Conservation (phyloP, 2,113 vertebrate species). For the Erythrocercus mccallii region DNA sequence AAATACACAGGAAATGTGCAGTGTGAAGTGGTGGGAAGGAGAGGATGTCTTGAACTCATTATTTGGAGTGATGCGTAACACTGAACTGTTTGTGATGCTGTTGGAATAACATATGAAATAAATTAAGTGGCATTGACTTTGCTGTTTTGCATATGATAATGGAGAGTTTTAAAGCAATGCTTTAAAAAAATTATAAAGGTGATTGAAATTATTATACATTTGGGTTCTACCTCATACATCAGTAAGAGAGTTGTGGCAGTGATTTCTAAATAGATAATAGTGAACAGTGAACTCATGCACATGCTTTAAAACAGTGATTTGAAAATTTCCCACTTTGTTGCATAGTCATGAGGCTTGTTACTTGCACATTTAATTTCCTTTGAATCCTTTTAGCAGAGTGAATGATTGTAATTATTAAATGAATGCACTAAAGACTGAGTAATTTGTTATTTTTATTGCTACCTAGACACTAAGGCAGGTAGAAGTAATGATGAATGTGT, state of each 20-base stretch:
- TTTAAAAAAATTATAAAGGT: slow-evolving; percentile 34
- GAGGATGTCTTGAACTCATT: slow-evolving; percentile 7
- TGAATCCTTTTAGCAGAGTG: background rate
- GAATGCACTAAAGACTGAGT: background rate
- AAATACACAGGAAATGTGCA: background rate
- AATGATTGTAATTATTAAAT: slow-evolving; percentile 6
- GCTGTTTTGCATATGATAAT: slow-evolving; percentile 18
- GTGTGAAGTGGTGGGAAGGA: background rate
- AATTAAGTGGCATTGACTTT: slow-evolving; percentile 45
- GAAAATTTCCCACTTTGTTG: slow-evolving; percentile 50
- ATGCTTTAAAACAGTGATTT: background rate
- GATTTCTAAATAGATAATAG: slow-evolving; percentile 57
- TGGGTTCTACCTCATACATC: slow-evolving; percentile 48
- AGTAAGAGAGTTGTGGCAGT: slow-evolving; percentile 33
- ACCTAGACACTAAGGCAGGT: background rate
- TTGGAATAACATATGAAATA: slow-evolving; percentile 17
- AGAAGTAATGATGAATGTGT: background rate
- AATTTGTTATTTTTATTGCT: background rate
- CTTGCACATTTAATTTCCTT: slow-evolving; percentile 20
- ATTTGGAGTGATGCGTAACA: slow-evolving; percentile 20
- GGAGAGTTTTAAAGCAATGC: background rate
- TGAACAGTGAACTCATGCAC: background rate
- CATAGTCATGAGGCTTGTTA: slow-evolving; percentile 20
- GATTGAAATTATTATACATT: slow-evolving; percentile 63
- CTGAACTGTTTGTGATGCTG: slow-evolving; percentile 30